Evolutionary conservation across 2,888 invertebrate genomes (phyloP), one percentile per base, ranked within the genome.

Genomic region (Drosophila maculinotata): DNA sequence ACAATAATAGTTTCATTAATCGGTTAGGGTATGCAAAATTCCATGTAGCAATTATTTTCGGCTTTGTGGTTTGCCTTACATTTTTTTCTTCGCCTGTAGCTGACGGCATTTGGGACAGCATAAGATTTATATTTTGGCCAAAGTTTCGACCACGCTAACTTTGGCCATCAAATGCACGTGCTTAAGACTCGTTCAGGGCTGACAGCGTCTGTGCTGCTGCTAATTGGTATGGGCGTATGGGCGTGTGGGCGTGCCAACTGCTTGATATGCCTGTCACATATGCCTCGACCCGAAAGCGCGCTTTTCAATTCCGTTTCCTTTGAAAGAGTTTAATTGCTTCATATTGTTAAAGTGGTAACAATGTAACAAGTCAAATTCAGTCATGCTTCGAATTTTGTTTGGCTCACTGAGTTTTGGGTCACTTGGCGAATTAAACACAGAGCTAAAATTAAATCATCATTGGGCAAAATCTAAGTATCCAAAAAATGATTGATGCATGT

Each of bases 141-240:
- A 72, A 76, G 44, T 74, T 71, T 62, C 38, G 56, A 52, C 45
- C 63, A 59, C 52, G 26, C 31, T 48, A 75, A 73, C 54, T 77
- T 75, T 49, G 80, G 57, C 76, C 76, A 82, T 81, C 87, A 81
- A 79, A 30, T 69, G 72, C 81, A 81, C 82, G 82, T 87, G 87
- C 82, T 65, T 15, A 35, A 39, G 52, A 54, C 28, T 65, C 56
- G 51, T 48, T 53, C 64, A 49, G 42, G 69, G 58, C 69, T 69
- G 82, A 71, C 87, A 78, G 79, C 58, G 39, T 63, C 65, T 62
- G 56, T 53, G 47, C 39, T 53, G 42, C 39, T 60, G 54, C 79
- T 81, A 75, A 84, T 81, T 87, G 79, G 53, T 59, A 48, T 45
- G 54, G 49, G 52, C 57, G 36, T 58, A 20, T 48, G 20, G 52